Evolutionary conservation across 2,888 invertebrate genomes (phyloP), one percentile per base, ranked within the genome.

Genomic region (Magallana nippona): DNA sequence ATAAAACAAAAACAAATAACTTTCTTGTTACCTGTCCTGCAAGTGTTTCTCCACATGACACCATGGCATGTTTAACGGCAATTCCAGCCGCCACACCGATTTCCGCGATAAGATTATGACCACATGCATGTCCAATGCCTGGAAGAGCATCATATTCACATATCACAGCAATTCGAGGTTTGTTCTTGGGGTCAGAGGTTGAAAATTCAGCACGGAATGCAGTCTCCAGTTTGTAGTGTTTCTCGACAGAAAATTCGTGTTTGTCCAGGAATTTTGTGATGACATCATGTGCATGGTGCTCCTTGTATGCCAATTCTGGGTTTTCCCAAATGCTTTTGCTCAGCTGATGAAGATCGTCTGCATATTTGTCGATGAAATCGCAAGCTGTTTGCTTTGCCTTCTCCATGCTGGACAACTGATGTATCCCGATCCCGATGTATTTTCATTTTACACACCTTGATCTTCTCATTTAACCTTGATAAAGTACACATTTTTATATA

Each of bases 71-170:
- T 84, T 92, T 92, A 17, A 93, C 87, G 2, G 90, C 93, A 10
- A 94, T 55, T 0, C 91, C 92, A 10, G 93, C 91, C 2, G 92
- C 94, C 77, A 94, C 89, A 17, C 94, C 93, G 13, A 92, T 89
- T 83, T 93, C 93, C 10, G 93, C 92, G 17, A 93, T 93, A 55
- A 94, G 78, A 85, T 94, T 94, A 84, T 94, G 94, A 1, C 94
- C 94, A 87, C 93, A 93, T 3, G 94, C 93, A 86, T 94, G 94
- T 8, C 94, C 94, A 8, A 94, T 91, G 8, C 89, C 92, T 19
- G 92, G 93, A 10, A 93, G 85, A 32, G 94, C 94, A 87, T 94
- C 94, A 86, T 94, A 94, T 86, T 94, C 94, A 87, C 93, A 93
- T 10, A 94, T 81, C 11, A 94, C 88, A 11, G 92, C 92, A 11